Base-by-base conservation (phyloP, 2,797 vertebrate species). In the Lacerta viridis region DNA sequence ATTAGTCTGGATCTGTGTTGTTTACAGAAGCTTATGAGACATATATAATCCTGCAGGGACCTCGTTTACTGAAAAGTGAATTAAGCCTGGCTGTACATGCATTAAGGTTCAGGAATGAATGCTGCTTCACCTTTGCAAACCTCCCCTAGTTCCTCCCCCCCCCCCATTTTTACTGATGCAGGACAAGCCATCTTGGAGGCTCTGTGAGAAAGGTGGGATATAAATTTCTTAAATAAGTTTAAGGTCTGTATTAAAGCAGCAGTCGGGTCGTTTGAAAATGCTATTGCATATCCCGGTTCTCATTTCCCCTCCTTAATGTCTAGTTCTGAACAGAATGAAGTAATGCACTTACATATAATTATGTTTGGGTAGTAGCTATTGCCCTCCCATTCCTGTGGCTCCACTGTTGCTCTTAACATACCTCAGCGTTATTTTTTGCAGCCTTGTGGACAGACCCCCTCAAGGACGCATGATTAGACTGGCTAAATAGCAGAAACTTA, bases 31-130 rank as follows among this genome's bases (percentile, higher is more conserved):
- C 43, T 61, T 10, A 29, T 71, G n/a, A 29, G 41, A 43, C 0
- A 85, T 91, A 81, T 85, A 76, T 79, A 66, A 85, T 83, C 11
- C 3, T 75, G 0, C 39, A 64, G 2, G 1, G 80, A 36, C 13
- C 29, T 59, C 88, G 41, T 0, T 0, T 92, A 71, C 81, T 91
- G 88, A n/a, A 80, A 43, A 0, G 80, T 84, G 89, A 92, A 86
- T 27, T 78, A 87, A 13, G 33, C 61, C 55, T 10, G 78, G 36
- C 43, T 80, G 23, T 79, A 85, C 72, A 85, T 64, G 29, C 55
- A 68, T 79, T 80, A 46, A 25, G n/a, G 33, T 91, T 64, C 36
- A 90, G 86, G n/a, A 27, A 39, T 87, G 55, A 80, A 76, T 39
- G 7, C n/a, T 87, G 20, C 29, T 43, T 86, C 69, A 7, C 82